phyloP scores from a whole-genome alignment of 2,888 invertebrate genomes.

The Gymnosoma rotundatum region DNA sequence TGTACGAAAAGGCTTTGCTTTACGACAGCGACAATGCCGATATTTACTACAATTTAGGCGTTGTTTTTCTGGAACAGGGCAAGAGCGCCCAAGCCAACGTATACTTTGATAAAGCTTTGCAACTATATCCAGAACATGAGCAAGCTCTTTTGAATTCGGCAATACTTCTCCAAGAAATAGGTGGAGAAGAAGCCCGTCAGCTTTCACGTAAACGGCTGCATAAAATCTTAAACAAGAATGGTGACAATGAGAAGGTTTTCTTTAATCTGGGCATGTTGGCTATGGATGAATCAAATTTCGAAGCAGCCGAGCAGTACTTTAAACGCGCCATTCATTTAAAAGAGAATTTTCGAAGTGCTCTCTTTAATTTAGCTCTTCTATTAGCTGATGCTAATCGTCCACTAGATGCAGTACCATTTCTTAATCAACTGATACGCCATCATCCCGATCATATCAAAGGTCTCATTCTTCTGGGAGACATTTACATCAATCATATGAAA shows the following conservation, averaged over 20 bases:
- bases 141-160: conserved; percentile 97
- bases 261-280: conserved; percentile 98
- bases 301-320: conserved; percentile 95
- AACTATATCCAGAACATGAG: conserved; percentile 96
- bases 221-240: conserved; percentile 86
- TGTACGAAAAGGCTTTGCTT: conserved; percentile 94
- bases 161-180: conserved; percentile 94
- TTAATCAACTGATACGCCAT: conserved; percentile 94
- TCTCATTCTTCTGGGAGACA: conserved; percentile 95
- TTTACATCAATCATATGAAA: conserved; percentile 97
- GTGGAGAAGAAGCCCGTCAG: conserved; percentile 90
- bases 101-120: conserved; percentile 95
- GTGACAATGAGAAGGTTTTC: conserved; percentile 94
- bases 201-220: conserved; percentile 91
- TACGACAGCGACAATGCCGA: conserved; percentile 97
- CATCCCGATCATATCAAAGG: conserved; percentile 98
- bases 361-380: conserved; percentile 96
- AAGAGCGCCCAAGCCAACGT: conserved; percentile 95
- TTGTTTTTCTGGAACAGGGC: conserved; percentile 95
- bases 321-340: conserved; percentile 93
- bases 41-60: conserved; percentile 96
- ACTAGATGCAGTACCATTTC: conserved; percentile 94
- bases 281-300: conserved; percentile 96
- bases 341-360: conserved; percentile 94
- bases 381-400: conserved; percentile 94